Base-by-base conservation (phyloP, 1,140 invertebrate genomes). In the Ceratitis capitata region DNA sequence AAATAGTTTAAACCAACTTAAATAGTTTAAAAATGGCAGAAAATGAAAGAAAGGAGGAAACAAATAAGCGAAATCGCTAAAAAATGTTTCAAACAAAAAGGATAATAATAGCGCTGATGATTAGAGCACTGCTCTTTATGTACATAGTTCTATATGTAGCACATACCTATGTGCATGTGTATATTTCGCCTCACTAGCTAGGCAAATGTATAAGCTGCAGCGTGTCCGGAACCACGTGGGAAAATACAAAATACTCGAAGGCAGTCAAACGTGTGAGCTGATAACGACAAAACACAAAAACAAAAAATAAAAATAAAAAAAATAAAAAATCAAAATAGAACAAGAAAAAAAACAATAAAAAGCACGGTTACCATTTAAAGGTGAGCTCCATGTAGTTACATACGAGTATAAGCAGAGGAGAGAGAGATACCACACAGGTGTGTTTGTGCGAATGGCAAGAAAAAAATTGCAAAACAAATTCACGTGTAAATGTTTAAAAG, bases 1-100 rank as follows among this genome's bases (percentile, higher is more conserved):
- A 78, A 78, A 78, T 78, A 45, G n/a, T n/a, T n/a, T n/a, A n/a
- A n/a, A n/a, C n/a, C 32, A 78, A 78, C 39, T 78, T 78, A 23
- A 78, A 78, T 26, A 26, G n/a, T 26, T 32, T 12, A 64, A 64
- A 45, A 45, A 78, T n/a, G 14, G 29, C 14, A 56, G 19, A 6
- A 14, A n/a, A n/a, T 32, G 4, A 78, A 47, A 47, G n/a, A n/a
- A n/a, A n/a, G n/a, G n/a, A n/a, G n/a, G n/a, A n/a, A n/a, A n/a
- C 19, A 35, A 19, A 69, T 69, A 39, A 39, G 39, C 12, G 39
- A 69, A 69, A 69, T 69, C 35, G 61, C 39, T 39, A 78, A 12
- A 47, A 78, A 78, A 78, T 78, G 69, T 45, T 42, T 16, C 69
- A 10, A 78, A 78, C 35, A 78, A 35, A 42, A 78, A 10, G n/a